Conservation (phyloP, 2,113 vertebrate genomes). For the Alethe diademata region DNA sequence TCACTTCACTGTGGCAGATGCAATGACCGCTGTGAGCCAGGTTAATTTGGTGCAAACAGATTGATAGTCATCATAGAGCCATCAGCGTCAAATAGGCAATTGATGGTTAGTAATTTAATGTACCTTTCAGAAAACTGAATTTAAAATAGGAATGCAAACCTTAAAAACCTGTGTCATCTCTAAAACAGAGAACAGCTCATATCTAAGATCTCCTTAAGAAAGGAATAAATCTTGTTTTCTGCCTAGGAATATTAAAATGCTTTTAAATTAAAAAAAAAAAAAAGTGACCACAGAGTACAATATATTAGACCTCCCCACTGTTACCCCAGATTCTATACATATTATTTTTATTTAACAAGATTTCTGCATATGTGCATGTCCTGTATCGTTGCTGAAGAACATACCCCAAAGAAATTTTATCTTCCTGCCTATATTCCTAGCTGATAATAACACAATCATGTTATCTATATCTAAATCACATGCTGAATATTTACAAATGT, state of each 20-base stretch:
- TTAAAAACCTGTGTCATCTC: not conserved
- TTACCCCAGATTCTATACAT: not conserved
- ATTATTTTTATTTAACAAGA: not conserved
- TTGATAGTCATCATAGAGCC: not conserved
- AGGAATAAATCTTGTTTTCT: not conserved
- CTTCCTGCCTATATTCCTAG: not conserved
- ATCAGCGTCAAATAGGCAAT: not conserved
- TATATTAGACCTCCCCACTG: not conserved
- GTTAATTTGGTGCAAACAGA: not conserved
- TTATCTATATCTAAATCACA: not conserved
- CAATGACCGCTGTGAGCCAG: not conserved
- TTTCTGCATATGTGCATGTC: not conserved
- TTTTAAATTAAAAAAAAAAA: not conserved
- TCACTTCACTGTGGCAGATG: not conserved
- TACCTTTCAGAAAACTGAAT: not conserved
- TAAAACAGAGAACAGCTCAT: not conserved
- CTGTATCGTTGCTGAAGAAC: not conserved
- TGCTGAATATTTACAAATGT: not conserved
- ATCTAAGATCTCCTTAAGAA: not conserved
- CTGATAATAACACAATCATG: not conserved
- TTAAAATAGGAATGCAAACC: not conserved
- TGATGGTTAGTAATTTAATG: not conserved
- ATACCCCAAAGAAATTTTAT: not conserved
- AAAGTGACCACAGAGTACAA: not conserved
- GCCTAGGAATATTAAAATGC: accelerated